These are phyloP conservation scores for Volucella bombylans DNA, from an alignment of 2,888 invertebrate species.

Conservation along the genomic window DNA sequence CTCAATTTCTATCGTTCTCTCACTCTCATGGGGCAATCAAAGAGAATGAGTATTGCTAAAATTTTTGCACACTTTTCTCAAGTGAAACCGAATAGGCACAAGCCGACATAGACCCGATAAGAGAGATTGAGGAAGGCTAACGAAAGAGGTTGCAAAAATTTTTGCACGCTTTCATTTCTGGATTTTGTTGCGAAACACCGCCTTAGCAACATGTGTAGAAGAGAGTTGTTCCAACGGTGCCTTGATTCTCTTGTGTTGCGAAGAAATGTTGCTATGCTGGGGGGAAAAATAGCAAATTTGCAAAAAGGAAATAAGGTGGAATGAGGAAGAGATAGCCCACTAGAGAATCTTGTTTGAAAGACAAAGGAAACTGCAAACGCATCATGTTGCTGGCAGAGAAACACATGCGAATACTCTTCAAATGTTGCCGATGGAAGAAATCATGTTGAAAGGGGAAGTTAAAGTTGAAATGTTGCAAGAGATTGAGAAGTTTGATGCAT, in stretches of 20 bases:
- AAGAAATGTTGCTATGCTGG: neutral
- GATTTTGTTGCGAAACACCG: neutral
- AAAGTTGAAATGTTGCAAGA: slow-evolving; percentile 51
- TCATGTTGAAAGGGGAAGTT: slow-evolving; percentile 48
- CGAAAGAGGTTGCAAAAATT: slow-evolving; percentile 57
- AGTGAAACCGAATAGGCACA: slow-evolving; percentile 10
- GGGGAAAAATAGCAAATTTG: slow-evolving; percentile 45
- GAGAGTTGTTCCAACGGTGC: neutral
- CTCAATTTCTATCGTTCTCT: slow-evolving; percentile 25
- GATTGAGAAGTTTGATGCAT: slow-evolving; percentile 63
- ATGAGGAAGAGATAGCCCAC: slow-evolving; percentile 38
- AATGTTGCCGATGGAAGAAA: slow-evolving; percentile 1
- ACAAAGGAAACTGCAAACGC: slow-evolving; percentile 18
- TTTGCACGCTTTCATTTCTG: slow-evolving; percentile 25
- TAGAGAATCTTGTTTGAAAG: slow-evolving; percentile 19
- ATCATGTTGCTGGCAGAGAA: slow-evolving; percentile 8
- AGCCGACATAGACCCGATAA: slow-evolving; percentile 27
- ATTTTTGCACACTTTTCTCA: slow-evolving; percentile 40
- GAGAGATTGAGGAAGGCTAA: slow-evolving; percentile 39
- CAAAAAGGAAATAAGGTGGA: slow-evolving; percentile 41
- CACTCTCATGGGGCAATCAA: neutral
- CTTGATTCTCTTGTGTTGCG: slow-evolving; percentile 1
- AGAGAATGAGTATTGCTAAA: slow-evolving; percentile 21
- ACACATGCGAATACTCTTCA: slow-evolving; percentile 23
- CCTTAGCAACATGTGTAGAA: slow-evolving; percentile 46